Conservation (phyloP, 2,113 vertebrate genomes). For the Phaetusa simplex region DNA sequence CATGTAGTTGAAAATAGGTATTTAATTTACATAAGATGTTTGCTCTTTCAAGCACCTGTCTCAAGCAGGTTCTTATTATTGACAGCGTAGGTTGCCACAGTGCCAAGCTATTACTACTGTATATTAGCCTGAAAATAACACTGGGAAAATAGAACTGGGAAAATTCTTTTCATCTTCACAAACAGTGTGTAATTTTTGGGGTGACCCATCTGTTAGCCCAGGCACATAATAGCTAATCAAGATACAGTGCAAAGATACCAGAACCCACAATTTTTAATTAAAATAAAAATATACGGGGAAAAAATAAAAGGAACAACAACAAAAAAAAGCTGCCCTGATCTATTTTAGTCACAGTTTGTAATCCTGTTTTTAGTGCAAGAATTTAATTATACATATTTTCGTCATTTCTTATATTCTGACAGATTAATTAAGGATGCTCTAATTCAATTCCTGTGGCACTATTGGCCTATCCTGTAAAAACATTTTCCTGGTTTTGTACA, state of each 20-base stretch:
- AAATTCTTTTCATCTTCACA: conserved; percentile 42
- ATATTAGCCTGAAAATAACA: conserved; percentile 30
- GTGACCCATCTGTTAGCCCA: conserved; percentile 49
- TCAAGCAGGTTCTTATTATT: conserved; percentile 19
- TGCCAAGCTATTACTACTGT: conserved; percentile 23
- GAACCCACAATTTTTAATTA: neutral
- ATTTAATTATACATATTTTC: conserved; percentile 80
- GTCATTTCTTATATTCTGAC: conserved; percentile 77
- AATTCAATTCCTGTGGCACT: conserved; percentile 64
- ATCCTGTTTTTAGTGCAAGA: conserved; percentile 69
- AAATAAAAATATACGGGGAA: neutral
- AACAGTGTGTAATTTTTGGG: conserved; percentile 56
- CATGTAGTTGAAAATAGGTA: conserved; percentile 8
- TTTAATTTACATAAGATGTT: conserved; percentile 7
- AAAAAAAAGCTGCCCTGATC: conserved; percentile 6
- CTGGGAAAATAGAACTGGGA: conserved; percentile 3
- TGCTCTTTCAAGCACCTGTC: conserved; percentile 45
- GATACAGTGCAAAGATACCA: conserved; percentile 13
- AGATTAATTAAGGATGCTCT: conserved; percentile 79
- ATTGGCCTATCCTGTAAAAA: conserved; percentile 74
- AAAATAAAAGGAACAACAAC: neutral
- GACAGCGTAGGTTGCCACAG: neutral
- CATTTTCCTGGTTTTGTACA: conserved; percentile 74
- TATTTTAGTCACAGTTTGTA: conserved; percentile 71
- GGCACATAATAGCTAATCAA: neutral